Evolutionary conservation across 2,797 vertebrate species (phyloP).

Genomic region (Acanthurus tractus): DNA sequence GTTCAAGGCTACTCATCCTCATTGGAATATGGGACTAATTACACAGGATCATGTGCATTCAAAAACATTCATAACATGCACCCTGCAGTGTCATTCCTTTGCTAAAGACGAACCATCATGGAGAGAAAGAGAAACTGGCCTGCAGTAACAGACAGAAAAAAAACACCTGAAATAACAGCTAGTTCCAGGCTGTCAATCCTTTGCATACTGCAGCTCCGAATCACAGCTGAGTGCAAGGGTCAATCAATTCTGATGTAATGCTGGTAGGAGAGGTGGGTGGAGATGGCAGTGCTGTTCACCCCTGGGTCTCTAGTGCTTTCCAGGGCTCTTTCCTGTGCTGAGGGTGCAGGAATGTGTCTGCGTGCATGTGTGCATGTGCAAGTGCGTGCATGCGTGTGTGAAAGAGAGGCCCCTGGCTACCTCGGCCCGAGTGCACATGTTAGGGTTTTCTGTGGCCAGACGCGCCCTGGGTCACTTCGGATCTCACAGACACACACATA

Average conservation of each 20-base stretch:
- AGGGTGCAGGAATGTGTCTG: constrained; percentile 64
- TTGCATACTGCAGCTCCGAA: constrained; percentile 56
- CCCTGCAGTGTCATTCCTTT: constrained; percentile 14
- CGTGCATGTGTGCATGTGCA: constrained; percentile 7
- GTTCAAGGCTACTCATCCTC: constrained; percentile 22
- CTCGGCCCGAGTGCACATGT: constrained; percentile 71
- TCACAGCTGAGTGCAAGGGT: constrained; percentile 75
- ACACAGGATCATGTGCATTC: constrained; percentile 8
- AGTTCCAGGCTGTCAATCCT: constrained; percentile 66
- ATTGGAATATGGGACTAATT: constrained; percentile 19
- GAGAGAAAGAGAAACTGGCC: constrained; percentile 24
- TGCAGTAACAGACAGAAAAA: constrained; percentile 50
- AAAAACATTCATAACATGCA: constrained; percentile 20
- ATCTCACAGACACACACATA: constrained; percentile 66
- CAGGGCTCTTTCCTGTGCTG: constrained; percentile 74
- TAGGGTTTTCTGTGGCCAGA: constrained; percentile 71
- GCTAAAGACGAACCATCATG: constrained; percentile 18
- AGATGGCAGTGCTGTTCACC: constrained; percentile 80
- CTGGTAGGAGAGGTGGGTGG: constrained; percentile 79
- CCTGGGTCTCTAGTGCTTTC: constrained; percentile 68
- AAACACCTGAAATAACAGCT: constrained; percentile 73
- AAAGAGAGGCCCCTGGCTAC: constrained; percentile 78
- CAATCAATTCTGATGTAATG: constrained; percentile 85
- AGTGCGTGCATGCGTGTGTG: constrained; percentile 57
- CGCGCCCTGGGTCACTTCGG: constrained; percentile 69